phyloP scores from a whole-genome alignment of 2,797 vertebrate genomes.

The Acomys russatus region DNA sequence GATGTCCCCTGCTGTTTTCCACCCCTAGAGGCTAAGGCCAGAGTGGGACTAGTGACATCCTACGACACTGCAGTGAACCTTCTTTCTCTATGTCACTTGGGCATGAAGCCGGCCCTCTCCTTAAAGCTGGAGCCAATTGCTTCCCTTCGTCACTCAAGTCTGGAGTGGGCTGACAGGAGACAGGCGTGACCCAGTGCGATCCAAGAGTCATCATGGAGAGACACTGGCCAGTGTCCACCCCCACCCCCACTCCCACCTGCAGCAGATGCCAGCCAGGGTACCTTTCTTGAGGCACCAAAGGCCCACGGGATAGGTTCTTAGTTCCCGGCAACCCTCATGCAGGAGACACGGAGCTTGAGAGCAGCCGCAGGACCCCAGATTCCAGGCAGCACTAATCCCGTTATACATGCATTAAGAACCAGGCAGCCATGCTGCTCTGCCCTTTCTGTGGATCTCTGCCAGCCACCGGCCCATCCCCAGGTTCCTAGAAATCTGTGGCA shows the following conservation, averaged over 20 bases:
- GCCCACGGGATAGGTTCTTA: background rate
- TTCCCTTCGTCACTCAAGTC: background rate
- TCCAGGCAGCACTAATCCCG: background rate
- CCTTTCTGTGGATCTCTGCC: background rate
- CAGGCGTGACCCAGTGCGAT: background rate
- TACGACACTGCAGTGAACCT: background rate
- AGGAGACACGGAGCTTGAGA: background rate
- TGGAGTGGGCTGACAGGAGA: background rate
- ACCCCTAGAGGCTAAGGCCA: background rate
- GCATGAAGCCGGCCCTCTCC: background rate
- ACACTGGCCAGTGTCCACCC: no score
- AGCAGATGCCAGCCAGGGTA: no score
- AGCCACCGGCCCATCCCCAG: background rate
- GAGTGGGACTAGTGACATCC: background rate
- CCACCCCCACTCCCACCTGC: background rate
- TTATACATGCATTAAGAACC: background rate
- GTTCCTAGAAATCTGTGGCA: constrained; percentile 2
- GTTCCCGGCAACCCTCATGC: constrained; percentile 31
- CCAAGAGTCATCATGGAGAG: background rate
- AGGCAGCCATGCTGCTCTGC: fast-evolving
- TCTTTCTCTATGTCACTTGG: background rate
- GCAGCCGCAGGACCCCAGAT: background rate
- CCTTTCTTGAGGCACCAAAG: background rate
- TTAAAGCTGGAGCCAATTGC: background rate
- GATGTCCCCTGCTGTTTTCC: background rate